Evolutionary conservation across 2,113 vertebrate species (phyloP).

Genomic region (Malurus cyaneus): DNA sequence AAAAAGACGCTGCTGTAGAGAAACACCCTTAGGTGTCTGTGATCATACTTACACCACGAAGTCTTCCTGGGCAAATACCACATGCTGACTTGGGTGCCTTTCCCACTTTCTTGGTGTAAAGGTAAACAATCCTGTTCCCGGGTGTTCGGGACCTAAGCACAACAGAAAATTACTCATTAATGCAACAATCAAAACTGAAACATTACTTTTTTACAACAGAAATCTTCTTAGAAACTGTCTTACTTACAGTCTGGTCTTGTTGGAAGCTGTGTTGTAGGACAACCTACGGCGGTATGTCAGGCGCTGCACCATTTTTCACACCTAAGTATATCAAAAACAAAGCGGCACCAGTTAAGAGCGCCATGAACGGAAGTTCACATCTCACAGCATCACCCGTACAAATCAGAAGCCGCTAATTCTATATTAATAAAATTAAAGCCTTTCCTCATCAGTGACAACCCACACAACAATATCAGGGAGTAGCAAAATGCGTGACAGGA

Average conservation of each 20-base stretch:
- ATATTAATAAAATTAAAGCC: fast-evolving
- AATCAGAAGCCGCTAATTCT: neutral
- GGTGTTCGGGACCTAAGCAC: constrained; percentile 89
- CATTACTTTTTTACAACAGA: fast-evolving
- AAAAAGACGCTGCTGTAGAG: neutral
- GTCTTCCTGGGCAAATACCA: constrained; percentile 94
- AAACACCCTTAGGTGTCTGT: neutral
- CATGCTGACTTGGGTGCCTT: constrained; percentile 97
- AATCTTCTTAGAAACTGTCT: fast-evolving
- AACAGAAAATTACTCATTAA: neutral
- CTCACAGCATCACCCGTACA: neutral
- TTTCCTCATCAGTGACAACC: fast-evolving
- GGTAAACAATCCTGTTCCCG: constrained; percentile 96
- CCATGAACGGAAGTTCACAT: fast-evolving
- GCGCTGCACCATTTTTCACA: constrained; percentile 91
- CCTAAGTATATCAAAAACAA: constrained; percentile 32
- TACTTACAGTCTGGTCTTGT: constrained; percentile 97
- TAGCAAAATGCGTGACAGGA: fast-evolving
- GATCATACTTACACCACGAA: constrained; percentile 88
- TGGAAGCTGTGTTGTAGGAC: constrained; percentile 98
- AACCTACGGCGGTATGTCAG: constrained; percentile 98
- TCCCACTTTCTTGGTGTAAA: constrained; percentile 98
- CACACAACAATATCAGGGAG: fast-evolving
- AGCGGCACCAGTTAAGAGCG: neutral
- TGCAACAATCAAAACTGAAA: neutral